Evolutionary conservation across 2,888 invertebrate species (phyloP).

Genomic region (Mimas tiliae): DNA sequence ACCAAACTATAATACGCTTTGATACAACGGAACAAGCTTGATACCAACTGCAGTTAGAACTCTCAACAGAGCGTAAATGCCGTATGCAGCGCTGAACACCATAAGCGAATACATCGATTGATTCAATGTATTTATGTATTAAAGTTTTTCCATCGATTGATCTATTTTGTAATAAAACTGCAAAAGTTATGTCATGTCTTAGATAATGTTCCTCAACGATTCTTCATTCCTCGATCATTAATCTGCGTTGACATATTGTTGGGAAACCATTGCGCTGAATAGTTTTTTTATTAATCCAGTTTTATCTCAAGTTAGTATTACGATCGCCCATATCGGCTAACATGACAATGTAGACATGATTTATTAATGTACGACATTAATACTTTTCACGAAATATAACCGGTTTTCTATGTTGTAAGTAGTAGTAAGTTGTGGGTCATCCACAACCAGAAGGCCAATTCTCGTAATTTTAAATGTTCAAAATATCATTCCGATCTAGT

Average conservation of each 20-base stretch:
- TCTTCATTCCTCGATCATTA: neutral
- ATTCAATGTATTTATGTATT: conserved; percentile 39
- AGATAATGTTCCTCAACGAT: neutral
- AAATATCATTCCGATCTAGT: too few relatives aligned
- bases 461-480: too few relatives aligned
- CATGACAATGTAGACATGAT: neutral
- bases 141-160: conserved; percentile 9
- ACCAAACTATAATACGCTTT: conserved; percentile 46
- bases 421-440: too few relatives aligned
- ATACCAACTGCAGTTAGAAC: conserved; percentile 35
- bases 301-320: neutral
- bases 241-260: neutral
- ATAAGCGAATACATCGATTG: conserved; percentile 50
- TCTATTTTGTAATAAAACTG: conserved; percentile 5
- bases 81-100: conserved; percentile 41
- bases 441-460: conserved; percentile 2
- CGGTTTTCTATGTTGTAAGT: neutral
- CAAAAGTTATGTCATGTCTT: neutral
- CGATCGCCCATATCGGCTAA: too few relatives aligned
- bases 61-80: conserved; percentile 41
- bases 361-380: neutral
- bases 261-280: neutral
- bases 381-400: neutral
- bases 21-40: conserved; percentile 42
- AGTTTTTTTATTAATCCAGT: neutral